Evolutionary conservation across 2,797 vertebrate species (phyloP).

Genomic region (Sebastes aleutianus): DNA sequence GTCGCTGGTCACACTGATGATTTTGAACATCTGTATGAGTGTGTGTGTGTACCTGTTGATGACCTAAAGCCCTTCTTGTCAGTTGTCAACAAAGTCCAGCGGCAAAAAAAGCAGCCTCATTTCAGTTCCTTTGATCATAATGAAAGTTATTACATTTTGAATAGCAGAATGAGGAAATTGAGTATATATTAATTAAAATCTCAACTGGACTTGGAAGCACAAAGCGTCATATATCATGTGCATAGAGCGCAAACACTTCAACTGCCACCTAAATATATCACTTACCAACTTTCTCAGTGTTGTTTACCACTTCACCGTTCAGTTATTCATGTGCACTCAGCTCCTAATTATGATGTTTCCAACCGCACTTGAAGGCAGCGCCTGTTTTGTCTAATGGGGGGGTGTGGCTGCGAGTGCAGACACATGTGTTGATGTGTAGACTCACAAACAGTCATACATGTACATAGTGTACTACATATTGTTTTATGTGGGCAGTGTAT

Average conservation of each 20-base stretch:
- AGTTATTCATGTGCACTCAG: neutral
- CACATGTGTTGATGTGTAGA: neutral
- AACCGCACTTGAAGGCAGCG: slow-evolving; percentile 10
- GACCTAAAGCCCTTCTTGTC: neutral
- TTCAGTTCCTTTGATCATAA: neutral
- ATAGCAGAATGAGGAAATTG: neutral
- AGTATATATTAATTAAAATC: neutral
- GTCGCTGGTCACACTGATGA: slow-evolving; percentile 57
- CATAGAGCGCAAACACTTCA: neutral
- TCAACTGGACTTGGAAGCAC: neutral
- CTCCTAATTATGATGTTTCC: slow-evolving; percentile 15
- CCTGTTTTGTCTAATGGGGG: slow-evolving; percentile 1
- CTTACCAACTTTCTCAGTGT: neutral
- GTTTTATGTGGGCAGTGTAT: neutral
- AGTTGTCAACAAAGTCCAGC: slow-evolving; percentile 3
- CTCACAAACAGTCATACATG: neutral
- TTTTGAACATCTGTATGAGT: slow-evolving; percentile 11
- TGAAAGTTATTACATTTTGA: neutral
- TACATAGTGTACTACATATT: too few relatives aligned
- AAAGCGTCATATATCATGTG: neutral
- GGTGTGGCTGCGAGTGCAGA: neutral
- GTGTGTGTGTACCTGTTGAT: slow-evolving; percentile 8
- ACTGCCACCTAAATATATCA: neutral
- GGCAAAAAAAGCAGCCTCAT: neutral
- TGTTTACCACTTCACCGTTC: slow-evolving; percentile 1